phyloP scores from a whole-genome alignment of 1,140 invertebrate genomes.

The Amphibalanus amphitrite region DNA sequence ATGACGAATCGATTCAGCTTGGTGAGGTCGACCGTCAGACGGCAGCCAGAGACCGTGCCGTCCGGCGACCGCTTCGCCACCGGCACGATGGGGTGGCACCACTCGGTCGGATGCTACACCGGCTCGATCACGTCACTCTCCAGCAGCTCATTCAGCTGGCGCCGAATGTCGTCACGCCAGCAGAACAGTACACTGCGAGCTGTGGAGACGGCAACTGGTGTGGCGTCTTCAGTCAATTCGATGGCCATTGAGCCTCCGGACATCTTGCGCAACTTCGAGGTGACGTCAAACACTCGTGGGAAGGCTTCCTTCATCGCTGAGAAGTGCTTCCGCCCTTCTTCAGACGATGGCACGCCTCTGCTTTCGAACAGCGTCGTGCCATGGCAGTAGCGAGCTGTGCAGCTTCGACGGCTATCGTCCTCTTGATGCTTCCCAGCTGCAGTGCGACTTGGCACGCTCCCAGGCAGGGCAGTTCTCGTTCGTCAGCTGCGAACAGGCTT shows the following conservation, averaged over 20 bases:
- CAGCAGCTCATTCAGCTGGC: constrained; percentile 4
- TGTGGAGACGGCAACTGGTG: constrained; percentile 5
- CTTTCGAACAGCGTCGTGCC: too few relatives aligned
- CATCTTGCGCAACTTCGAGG: too few relatives aligned
- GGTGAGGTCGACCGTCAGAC: constrained; percentile 22
- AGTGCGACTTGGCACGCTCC: too few relatives aligned
- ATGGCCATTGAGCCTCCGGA: too few relatives aligned
- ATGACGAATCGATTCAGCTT: constrained; percentile 20
- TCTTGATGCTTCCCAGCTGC: too few relatives aligned
- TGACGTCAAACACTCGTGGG: neutral
- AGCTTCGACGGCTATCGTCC: too few relatives aligned
- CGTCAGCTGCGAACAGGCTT: too few relatives aligned
- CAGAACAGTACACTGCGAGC: neutral
- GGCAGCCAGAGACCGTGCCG: constrained; percentile 6
- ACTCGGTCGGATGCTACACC: constrained; percentile 6
- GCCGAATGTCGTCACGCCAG: constrained; percentile 4
- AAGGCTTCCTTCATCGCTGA: too few relatives aligned
- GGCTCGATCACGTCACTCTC: constrained; percentile 2
- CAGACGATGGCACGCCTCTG: too few relatives aligned
- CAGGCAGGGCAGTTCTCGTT: too few relatives aligned
- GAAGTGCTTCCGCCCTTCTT: too few relatives aligned
- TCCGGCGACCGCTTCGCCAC: constrained; percentile 11
- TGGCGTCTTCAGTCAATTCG: constrained; percentile 5
- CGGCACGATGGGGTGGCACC: constrained; percentile 14
- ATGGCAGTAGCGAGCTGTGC: too few relatives aligned